Percentiles rank a stretch among this genome's conserved stretches.
Conservation (phyloP, 2,888 invertebrate species). For the Oligia strigilis region DNA sequence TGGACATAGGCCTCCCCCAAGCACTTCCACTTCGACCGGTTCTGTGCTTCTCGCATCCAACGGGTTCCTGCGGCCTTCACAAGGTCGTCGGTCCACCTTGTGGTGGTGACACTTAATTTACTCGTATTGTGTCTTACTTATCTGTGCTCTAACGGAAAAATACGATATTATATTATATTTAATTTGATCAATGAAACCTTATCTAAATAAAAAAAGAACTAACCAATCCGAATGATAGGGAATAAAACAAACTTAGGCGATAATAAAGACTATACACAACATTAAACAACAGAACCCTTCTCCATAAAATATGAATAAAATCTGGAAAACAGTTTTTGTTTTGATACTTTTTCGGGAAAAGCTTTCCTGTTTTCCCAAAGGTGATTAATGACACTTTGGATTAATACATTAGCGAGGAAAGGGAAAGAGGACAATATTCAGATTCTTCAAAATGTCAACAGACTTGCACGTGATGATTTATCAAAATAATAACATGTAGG, state of each 20-base stretch:
- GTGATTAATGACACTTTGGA: conserved; percentile 37
- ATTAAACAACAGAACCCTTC: conserved; percentile 22
- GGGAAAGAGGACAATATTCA: background rate
- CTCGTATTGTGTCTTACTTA: background rate
- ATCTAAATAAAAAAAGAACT: background rate
- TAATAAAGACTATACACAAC: conserved; percentile 2
- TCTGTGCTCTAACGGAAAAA: background rate
- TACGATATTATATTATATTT: background rate
- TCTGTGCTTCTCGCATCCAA: no score
- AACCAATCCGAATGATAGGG: background rate
- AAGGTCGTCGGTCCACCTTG: no score
- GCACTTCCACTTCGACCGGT: no score
- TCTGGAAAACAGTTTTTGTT: conserved; percentile 16
- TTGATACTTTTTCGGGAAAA: conserved; percentile 17
- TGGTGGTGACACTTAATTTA: background rate
- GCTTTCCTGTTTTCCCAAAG: conserved; percentile 36
- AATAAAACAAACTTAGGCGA: conserved; percentile 3
- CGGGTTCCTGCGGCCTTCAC: no score
- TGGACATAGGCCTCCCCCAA: no score
- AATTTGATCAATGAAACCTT: background rate
- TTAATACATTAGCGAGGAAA: background rate
- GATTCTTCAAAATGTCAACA: conserved; percentile 4
- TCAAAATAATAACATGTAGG: background rate
- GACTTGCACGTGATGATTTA: background rate
- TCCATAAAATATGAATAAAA: conserved; percentile 37